These are phyloP conservation scores for Oreonectes daqikongensis DNA, from an alignment of 2,797 vertebrate genomes.

Conservation along the genomic window DNA sequence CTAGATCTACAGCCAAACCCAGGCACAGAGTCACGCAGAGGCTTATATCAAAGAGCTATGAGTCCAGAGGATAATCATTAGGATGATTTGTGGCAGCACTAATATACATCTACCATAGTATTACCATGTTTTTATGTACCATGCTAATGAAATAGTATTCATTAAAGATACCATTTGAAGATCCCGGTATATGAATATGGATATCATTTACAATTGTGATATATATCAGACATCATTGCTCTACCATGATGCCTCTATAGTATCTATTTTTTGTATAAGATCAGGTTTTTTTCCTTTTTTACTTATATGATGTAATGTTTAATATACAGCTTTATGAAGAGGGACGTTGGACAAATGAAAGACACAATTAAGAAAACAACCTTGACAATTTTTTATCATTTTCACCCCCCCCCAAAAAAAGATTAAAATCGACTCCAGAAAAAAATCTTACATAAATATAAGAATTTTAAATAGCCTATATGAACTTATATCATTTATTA, in stretches of 20 bases:
- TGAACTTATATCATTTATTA: too few species aligned
- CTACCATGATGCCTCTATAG: background rate
- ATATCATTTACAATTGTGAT: background rate
- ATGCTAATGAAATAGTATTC: background rate
- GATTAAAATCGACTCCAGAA: too few species aligned
- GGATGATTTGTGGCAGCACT: slow-evolving; percentile 21
- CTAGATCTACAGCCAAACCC: slow-evolving; percentile 44
- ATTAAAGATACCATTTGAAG: background rate
- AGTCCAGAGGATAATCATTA: slow-evolving; percentile 12
- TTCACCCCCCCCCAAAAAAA: too few species aligned
- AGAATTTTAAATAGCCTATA: too few species aligned
- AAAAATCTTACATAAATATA: too few species aligned
- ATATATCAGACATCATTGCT: background rate
- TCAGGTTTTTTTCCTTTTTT: too few species aligned
- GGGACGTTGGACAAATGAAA: background rate
- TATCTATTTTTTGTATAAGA: too few species aligned
- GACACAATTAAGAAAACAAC: background rate
- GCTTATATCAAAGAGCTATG: slow-evolving; percentile 19
- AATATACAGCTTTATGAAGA: background rate
- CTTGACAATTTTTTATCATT: too few species aligned
- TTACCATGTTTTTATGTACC: background rate
- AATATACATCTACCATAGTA: background rate
- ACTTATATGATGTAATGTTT: background rate
- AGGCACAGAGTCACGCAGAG: slow-evolving; percentile 42
- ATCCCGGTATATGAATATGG: background rate